Conservation (phyloP, 2,888 invertebrate species). For the Calephelis perditalis region DNA sequence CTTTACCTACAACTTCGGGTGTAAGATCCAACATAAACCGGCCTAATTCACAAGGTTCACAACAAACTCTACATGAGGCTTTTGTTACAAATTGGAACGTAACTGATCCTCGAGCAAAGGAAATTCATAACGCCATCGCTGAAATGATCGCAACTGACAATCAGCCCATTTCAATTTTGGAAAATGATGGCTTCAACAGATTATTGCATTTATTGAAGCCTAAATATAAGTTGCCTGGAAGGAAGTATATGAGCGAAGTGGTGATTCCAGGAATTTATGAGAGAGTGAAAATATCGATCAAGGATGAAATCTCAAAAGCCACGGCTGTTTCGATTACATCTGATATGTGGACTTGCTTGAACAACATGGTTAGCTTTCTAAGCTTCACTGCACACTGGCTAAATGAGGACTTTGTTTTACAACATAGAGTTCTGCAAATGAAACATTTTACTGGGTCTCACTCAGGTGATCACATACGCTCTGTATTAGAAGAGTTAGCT, state of each 20-base stretch:
- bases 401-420: constrained; percentile 20
- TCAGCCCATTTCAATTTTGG: constrained; percentile 19
- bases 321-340: constrained; percentile 16
- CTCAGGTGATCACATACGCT: background rate
- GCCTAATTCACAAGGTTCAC: background rate
- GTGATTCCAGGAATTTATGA: constrained; percentile 9
- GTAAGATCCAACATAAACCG: constrained; percentile 11
- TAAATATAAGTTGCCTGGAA: constrained; percentile 14
- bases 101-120: constrained; percentile 13
- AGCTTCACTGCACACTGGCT: constrained; percentile 25
- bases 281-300: background rate
- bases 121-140: constrained; percentile 16
- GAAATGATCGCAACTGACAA: constrained; percentile 22
- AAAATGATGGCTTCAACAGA: background rate
- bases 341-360: constrained; percentile 21
- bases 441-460: constrained; percentile 18
- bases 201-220: constrained; percentile 13
- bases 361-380: constrained; percentile 21
- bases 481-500: constrained; percentile 6
- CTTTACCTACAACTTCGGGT: background rate
- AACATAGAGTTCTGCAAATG: constrained; percentile 21
- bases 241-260: constrained; percentile 15
- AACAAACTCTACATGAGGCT: background rate
- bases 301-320: constrained; percentile 11
- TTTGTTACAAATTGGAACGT: background rate